Base-by-base conservation (phyloP, 92 coral and sea anemone species). In the Porites evermanni region DNA sequence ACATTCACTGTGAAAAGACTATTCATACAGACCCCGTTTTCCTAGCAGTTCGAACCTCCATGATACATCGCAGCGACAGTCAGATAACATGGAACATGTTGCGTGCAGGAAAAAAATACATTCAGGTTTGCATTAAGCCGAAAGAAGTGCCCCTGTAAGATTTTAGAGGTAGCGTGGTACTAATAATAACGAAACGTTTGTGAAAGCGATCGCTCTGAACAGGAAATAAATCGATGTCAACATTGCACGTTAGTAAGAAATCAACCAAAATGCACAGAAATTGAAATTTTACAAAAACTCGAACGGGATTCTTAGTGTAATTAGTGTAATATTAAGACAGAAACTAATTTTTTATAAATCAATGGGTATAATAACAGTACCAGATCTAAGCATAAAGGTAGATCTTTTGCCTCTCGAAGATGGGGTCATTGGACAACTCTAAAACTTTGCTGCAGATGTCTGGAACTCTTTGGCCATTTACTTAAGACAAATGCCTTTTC, bases 131-230 rank as follows among this genome's bases (percentile, higher is more conserved):
- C 44, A 67, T 16, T 1, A 3, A 63, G 1, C 13, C 12, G 47
- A 1, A 21, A 67, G 11, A 12, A 6, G 12, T 21, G 16, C 12
- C 7, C 16, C 13, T 67, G 13, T 1, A 67, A 4, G 1, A 67
- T 21, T 24, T 11, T 8, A 23, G 47, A 8, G 14, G 47, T 47
- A 16, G 67, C n/a, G 20, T 8, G 67, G 20, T 16, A 54, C 7
- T 14, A 63, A 8, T 64, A 19, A 79, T 50, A 79, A 19, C 17
- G 83, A 79, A 79, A 79, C 20, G 21, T 79, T 17, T n/a, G 83
- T 59, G 1, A 44, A 18, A 79, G 83, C 83, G 66, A 17, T 12
- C 14, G 58, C 19, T 47, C 83, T 79, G 83, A 79, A 79, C 24
- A 65, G 72, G 72, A 64, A 18, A 64, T 19, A 64, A 19, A 18